Percentiles rank a stretch among this genome's conserved stretches.
phyloP scores from a whole-genome alignment of 2,888 invertebrate species.

The Watsonalla cultraria region DNA sequence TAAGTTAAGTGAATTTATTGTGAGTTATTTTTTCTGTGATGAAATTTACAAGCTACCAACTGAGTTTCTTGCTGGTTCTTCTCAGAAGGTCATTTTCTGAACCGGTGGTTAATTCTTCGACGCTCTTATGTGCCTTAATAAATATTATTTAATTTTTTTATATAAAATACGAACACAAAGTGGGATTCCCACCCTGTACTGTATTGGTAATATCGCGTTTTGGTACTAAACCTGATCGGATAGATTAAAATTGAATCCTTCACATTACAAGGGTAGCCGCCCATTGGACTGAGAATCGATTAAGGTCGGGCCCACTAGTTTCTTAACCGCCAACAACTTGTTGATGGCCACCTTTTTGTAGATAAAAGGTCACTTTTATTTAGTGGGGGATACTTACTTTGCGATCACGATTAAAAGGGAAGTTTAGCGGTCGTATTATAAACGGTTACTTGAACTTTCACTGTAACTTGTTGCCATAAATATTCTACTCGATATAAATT shows the following conservation, averaged over 20 bases:
- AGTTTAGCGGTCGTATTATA: too few relatives aligned
- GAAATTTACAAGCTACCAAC: too few relatives aligned
- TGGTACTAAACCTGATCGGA: neutral
- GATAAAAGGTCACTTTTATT: constrained; percentile 9
- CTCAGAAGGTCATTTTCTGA: too few relatives aligned
- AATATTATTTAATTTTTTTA: neutral
- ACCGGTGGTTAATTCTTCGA: too few relatives aligned
- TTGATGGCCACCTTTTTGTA: constrained; percentile 17
- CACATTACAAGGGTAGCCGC: neutral
- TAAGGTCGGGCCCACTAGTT: constrained; percentile 11
- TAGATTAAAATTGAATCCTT: neutral
- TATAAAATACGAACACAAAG: too few relatives aligned
- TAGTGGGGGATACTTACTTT: neutral
- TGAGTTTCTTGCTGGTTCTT: too few relatives aligned
- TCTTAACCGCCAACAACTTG: constrained; percentile 18
- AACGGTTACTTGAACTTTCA: too few relatives aligned
- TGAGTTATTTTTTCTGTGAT: neutral
- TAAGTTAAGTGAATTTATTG: neutral
- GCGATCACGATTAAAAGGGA: neutral
- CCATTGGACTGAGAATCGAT: constrained; percentile 9
- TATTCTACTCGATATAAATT: too few relatives aligned
- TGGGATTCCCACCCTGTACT: neutral
- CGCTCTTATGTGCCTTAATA: too few relatives aligned
- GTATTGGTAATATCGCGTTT: neutral
- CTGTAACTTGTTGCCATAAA: too few relatives aligned